Evolutionary conservation across 2,797 vertebrate species (phyloP).

Genomic region (Propithecus perrieri): DNA sequence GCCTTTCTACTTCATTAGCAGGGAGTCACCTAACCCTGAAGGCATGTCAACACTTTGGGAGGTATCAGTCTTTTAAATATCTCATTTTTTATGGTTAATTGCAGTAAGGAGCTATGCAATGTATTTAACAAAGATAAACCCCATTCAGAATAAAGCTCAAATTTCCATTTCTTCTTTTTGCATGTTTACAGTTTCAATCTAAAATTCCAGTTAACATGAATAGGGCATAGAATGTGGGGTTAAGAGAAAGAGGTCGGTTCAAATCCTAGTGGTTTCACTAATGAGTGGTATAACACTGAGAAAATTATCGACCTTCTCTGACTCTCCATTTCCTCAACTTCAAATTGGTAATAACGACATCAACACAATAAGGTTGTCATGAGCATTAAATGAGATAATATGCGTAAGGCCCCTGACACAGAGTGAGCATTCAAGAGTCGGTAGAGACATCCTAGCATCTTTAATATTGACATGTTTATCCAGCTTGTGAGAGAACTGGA

Average conservation of each 20-base stretch:
- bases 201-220: not conserved
- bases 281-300: not conserved
- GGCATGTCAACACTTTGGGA: not conserved
- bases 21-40: not conserved
- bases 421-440: not conserved
- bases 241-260: not conserved
- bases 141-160: not conserved
- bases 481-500: not conserved
- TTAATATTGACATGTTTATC: not conserved
- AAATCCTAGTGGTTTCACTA: not conserved
- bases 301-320: not conserved
- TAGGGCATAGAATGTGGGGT: not conserved
- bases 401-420: not conserved
- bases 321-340: not conserved
- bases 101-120: not conserved
- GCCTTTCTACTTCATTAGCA: not conserved
- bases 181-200: not conserved
- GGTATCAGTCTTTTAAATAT: not conserved
- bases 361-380: not conserved
- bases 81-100: not conserved
- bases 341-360: not conserved
- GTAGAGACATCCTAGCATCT: not conserved
- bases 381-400: not conserved
- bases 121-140: not conserved
- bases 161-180: not conserved